phyloP scores from a whole-genome alignment of 92 coral and sea anemone genomes.

The Parazoanthus darwini region DNA sequence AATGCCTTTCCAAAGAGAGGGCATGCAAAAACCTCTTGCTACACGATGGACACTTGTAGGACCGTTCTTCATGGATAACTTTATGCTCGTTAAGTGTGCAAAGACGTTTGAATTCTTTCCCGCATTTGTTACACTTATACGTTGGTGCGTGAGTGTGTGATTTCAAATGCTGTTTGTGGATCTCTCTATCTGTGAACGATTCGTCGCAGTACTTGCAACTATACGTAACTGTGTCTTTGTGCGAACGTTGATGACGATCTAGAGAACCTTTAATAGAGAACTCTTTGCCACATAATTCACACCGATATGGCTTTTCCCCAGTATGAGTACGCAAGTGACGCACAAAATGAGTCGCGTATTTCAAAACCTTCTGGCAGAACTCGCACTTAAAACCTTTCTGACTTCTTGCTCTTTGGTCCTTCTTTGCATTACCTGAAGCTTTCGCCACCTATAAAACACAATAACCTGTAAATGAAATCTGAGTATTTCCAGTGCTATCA shows the following conservation, averaged over 20 bases:
- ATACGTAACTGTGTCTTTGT: neutral
- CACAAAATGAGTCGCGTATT: conserved; percentile 5
- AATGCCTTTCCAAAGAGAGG: neutral
- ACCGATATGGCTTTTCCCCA: conserved; percentile 2
- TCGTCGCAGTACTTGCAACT: neutral
- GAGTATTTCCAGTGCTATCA: neutral
- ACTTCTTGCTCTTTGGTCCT: neutral
- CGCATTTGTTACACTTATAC: conserved; percentile 3
- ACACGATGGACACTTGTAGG: neutral
- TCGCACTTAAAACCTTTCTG: conserved; percentile 19
- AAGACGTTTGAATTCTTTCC: conserved; percentile 19
- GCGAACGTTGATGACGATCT: conserved; percentile 19
- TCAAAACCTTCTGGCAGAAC: conserved; percentile 8
- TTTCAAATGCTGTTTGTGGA: conserved; percentile 4
- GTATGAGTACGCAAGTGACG: conserved; percentile 8
- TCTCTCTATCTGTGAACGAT: neutral
- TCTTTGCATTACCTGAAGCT: neutral
- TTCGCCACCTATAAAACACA: neutral
- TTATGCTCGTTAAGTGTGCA: conserved; percentile 15
- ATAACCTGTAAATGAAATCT: neutral
- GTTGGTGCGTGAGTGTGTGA: neutral
- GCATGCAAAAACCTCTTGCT: conserved; percentile 5
- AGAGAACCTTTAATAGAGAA: conserved; percentile 19
- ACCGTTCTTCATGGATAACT: neutral
- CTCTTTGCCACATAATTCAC: conserved; percentile 9